Conservation (phyloP, 2,888 invertebrate species). For the Rhingia campestris region DNA sequence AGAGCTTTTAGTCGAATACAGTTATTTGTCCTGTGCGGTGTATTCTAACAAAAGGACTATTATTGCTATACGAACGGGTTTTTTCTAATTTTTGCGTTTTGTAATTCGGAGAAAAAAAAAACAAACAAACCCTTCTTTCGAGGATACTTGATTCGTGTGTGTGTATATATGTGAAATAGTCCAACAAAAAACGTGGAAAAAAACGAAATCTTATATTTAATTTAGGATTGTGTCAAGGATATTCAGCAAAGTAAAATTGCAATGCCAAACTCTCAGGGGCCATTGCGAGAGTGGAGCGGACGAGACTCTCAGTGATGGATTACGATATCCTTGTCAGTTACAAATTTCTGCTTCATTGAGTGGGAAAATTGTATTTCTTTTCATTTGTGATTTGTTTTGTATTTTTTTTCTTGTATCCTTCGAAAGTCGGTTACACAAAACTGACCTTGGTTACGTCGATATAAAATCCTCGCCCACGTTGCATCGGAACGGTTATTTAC, state of each 20-base stretch:
- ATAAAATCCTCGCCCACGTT: conserved; percentile 5
- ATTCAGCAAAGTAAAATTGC: conserved; percentile 12
- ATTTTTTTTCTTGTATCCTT: conserved; percentile 18
- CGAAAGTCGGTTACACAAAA: conserved; percentile 51
- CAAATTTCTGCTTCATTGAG: conserved; percentile 69
- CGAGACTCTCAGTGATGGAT: conserved; percentile 52
- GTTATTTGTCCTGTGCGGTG: conserved; percentile 81
- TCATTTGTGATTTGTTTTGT: conserved; percentile 45
- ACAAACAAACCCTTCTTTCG: conserved; percentile 8
- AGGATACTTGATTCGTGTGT: conserved; percentile 28
- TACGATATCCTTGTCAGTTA: conserved; percentile 69
- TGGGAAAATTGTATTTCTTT: conserved; percentile 64
- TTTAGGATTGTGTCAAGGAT: conserved; percentile 53
- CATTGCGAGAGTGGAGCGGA: conserved; percentile 27
- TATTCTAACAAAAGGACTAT: conserved; percentile 57
- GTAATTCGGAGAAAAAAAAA: conserved; percentile 3
- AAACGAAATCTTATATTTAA: conserved; percentile 1
- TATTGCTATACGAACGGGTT: background rate
- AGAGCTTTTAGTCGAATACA: conserved; percentile 82
- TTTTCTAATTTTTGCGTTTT: conserved; percentile 1
- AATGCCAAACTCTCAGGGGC: conserved; percentile 43
- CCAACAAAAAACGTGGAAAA: conserved; percentile 1
- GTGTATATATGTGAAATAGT: conserved; percentile 12
- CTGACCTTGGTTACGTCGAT: conserved; percentile 57
- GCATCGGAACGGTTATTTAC: conserved; percentile 8